phyloP scores from a whole-genome alignment of 2,113 vertebrate species.

The Ptilonorhynchus violaceus region DNA sequence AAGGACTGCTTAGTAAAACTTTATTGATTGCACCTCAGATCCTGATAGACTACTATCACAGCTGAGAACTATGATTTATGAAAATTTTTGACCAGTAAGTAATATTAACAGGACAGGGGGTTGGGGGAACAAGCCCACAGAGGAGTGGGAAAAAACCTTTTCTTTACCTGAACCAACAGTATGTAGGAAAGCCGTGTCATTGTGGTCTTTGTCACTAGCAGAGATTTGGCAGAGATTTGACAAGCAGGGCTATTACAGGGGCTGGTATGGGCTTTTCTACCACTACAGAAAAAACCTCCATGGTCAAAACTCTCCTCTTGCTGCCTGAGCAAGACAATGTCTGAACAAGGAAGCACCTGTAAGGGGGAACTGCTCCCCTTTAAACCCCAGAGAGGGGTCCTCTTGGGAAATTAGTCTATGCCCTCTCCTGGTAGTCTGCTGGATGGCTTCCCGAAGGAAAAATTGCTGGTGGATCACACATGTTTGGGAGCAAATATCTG shows the following conservation, averaged over 20 bases:
- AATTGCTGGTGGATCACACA: background rate
- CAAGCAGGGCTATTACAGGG: background rate
- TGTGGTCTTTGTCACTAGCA: background rate
- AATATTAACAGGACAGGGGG: background rate
- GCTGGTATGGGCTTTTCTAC: background rate
- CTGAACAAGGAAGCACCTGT: background rate
- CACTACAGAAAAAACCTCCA: background rate
- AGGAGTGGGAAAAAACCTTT: background rate
- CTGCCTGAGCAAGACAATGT: background rate
- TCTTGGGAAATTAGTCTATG: background rate
- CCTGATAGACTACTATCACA: background rate
- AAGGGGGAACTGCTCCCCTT: accelerated
- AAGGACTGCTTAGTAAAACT: background rate
- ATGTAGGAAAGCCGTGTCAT: background rate
- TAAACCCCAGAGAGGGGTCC: background rate
- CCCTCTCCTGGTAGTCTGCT: background rate
- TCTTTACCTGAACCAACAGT: background rate
- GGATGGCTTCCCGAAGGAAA: background rate
- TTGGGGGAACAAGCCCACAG: background rate
- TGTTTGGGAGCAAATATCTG: background rate
- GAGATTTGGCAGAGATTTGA: background rate
- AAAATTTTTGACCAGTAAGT: background rate
- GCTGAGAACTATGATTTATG: background rate
- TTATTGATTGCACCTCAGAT: background rate
- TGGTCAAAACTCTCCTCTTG: background rate